Evolutionary conservation across 2,113 vertebrate species (phyloP).

Genomic region (Oryzias celebensis): DNA sequence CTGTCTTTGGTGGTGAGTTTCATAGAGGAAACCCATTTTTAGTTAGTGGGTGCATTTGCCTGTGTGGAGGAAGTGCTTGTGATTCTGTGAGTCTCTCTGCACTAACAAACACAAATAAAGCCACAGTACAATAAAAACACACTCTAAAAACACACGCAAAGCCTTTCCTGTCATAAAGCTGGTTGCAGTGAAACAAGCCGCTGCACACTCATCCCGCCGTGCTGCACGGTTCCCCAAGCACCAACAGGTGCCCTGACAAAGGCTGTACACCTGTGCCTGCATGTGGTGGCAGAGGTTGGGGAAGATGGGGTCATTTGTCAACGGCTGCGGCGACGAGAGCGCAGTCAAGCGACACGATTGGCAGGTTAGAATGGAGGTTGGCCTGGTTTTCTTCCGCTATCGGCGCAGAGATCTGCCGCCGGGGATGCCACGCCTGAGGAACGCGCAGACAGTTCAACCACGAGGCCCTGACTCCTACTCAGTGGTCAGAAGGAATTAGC

Average conservation of each 20-base stretch:
- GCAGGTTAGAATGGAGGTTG: slow-evolving; percentile 55
- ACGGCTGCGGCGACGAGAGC: slow-evolving; percentile 41
- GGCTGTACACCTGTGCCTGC: slow-evolving; percentile 47
- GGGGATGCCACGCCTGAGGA: slow-evolving; percentile 54
- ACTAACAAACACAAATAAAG: slow-evolving; percentile 14
- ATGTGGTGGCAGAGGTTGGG: slow-evolving; percentile 31
- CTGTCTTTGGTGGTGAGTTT: slow-evolving; percentile 32
- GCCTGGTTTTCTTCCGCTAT: slow-evolving; percentile 69
- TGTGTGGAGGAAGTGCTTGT: slow-evolving; percentile 19
- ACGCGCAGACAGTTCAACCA: slow-evolving; percentile 67
- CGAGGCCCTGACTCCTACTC: slow-evolving; percentile 59
- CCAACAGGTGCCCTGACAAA: slow-evolving; percentile 47
- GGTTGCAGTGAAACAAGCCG: slow-evolving; percentile 7
- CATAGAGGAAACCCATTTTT: slow-evolving; percentile 62
- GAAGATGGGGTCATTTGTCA: slow-evolving; percentile 51
- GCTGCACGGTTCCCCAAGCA: background rate
- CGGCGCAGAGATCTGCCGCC: slow-evolving; percentile 67
- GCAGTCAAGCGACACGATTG: slow-evolving; percentile 51
- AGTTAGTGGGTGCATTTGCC: slow-evolving; percentile 43
- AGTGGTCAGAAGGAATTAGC: slow-evolving; percentile 69
- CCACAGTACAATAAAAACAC: slow-evolving; percentile 8
- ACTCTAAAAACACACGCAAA: slow-evolving; percentile 3
- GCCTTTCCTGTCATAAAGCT: slow-evolving; percentile 3
- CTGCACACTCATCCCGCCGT: slow-evolving; percentile 8
- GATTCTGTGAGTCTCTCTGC: slow-evolving; percentile 52